Base-by-base conservation (phyloP, 2,888 invertebrate species). In the Priocnemis perturbator region DNA sequence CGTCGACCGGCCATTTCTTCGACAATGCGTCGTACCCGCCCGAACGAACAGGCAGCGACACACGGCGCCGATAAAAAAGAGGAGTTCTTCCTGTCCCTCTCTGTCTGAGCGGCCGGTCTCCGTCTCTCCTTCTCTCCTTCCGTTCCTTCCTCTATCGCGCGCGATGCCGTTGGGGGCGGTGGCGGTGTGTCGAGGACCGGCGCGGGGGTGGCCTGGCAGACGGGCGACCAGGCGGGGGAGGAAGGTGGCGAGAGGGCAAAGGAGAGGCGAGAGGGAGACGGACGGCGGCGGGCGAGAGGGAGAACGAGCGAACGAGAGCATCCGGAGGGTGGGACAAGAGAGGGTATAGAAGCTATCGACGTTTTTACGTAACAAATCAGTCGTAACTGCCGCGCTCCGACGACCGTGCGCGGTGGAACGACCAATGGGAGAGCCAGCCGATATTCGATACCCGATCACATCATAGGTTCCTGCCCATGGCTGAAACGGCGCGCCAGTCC, bases 311-410 rank as follows among this genome's bases (percentile, higher is more conserved):
- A 37, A 37, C 23, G 48, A 69, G 62, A 19, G 58, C 50, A 59
- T 47, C 19, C 75, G 78, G 74, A 73, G 78, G 82, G 78, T 75
- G 78, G 81, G 66, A 78, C 81, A 76, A 72, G 82, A 83, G 80
- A 77, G 84, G 78, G 81, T 85, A 87, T 86, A 86, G 85, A 85
- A 85, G 85, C 86, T 89, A 89, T 89, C 88, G 89, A 89, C 89
- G 89, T 89, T 89, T 89, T 88, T 89, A 87, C 88, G 88, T 88
- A 88, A 88, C 88, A 88, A 88, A 89, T 89, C 89, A 88, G 88
- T 89, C 88, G 89, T 86, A 87, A 88, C 88, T 86, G 84, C 85
- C 84, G 83, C 82, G 85, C 85, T 83, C 84, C 76, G 73, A 76
- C 83, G 85, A 85, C 86, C 84, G 86, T 86, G 88, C 87, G 87